Conservation (phyloP, 2,797 vertebrate species). For the Sitta carolinensis region DNA sequence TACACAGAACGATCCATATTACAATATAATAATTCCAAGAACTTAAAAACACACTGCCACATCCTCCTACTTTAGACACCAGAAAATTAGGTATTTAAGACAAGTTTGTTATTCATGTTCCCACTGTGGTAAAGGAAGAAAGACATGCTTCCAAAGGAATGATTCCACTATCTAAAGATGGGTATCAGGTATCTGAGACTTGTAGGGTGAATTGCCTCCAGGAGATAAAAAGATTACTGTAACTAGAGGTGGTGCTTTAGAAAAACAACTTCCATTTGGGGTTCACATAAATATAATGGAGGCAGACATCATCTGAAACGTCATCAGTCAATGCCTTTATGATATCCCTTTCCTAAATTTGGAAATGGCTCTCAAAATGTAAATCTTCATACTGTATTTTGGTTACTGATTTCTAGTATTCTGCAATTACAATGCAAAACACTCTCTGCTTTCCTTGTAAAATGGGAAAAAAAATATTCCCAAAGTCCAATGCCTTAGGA, state of each 20-base stretch:
- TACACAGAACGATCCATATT: too few relatives aligned
- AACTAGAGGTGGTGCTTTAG: neutral
- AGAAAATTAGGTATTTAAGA: neutral
- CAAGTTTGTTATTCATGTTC: neutral
- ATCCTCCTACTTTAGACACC: neutral
- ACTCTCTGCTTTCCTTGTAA: neutral
- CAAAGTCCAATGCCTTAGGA: neutral
- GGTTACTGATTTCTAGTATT: neutral
- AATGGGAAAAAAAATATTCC: neutral
- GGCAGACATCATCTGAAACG: neutral
- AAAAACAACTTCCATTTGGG: neutral
- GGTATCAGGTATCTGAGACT: neutral
- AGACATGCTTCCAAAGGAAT: neutral
- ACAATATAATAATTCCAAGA: too few relatives aligned
- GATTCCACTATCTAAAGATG: neutral
- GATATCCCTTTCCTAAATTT: neutral
- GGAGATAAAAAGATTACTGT: neutral
- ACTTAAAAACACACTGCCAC: too few relatives aligned
- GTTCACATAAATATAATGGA: neutral
- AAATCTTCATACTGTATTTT: neutral
- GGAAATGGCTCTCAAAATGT: neutral
- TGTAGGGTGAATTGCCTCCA: neutral
- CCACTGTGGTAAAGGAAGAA: neutral
- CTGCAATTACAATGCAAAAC: neutral
- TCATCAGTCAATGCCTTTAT: neutral